Base-by-base conservation (phyloP, 1,140 invertebrate species). In the Pseudoatta argentina region DNA sequence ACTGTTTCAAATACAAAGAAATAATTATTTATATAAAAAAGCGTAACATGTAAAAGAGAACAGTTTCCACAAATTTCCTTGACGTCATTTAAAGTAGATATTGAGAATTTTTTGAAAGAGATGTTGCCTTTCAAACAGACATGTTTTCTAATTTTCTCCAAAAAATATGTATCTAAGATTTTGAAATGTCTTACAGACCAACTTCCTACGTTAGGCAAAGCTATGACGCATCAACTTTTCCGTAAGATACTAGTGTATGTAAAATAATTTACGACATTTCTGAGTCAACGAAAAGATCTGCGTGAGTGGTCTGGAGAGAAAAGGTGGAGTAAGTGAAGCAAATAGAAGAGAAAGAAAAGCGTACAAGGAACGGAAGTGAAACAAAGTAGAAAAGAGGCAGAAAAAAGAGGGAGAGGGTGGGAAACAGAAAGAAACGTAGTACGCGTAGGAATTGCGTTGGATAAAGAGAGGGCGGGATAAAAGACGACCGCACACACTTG, bases 201-300 rank as follows among this genome's bases (percentile, higher is more conserved):
- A 73, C 39, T 73, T 48, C 59, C 5, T 59, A 27, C 34, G 39
- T 21, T 39, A 67, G 21, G n/a, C 21, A 71, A 71, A 55, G n/a
- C 48, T 44, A 21, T 14, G 30, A 24, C 30, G 30, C 48, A 57
- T 81, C 53, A 57, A 81, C 48, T 71, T 69, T 27, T 61, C 16
- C 67, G 18, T 24, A 14, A 12, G 24, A 6, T 27, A 34, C 55
- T 34, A 44, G 66, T 79, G 48, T 27, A 57, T 73, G 24, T 73
- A 73, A 83, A 73, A 83, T 83, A 83, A 83, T 83, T 83, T 83
- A 83, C 39, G 39, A 83, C 69, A 27, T 83, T 83, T 83, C 44
- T 27, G 44, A 73, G 69, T 75, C 79, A 63, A 75, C 69, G 79
- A 75, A 59, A 55, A 73, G 69, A 27, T 30, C 30, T 4, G 27